Evolutionary conservation across 2,113 vertebrate species (phyloP).

Genomic region (Xyliphius kryptos): DNA sequence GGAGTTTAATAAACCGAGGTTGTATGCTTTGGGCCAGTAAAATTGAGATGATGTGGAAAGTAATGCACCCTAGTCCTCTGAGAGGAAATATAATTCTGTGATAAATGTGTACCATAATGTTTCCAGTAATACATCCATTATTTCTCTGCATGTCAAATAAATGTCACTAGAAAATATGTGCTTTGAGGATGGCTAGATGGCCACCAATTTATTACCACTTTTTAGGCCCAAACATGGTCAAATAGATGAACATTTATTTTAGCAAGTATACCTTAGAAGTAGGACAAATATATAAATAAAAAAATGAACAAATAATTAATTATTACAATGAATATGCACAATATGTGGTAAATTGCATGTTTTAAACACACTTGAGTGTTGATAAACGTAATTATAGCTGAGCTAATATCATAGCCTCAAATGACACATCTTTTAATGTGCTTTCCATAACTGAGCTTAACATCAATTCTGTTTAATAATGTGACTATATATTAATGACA

Average conservation of each 20-base stretch:
- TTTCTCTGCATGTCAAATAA: constrained; percentile 20
- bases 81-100: constrained; percentile 21
- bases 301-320: not conserved
- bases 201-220: constrained; percentile 6
- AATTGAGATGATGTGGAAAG: constrained; percentile 10
- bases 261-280: not conserved
- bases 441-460: not conserved
- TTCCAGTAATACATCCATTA: constrained; percentile 21
- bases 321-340: not conserved
- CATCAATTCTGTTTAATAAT: not conserved
- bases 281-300: not conserved
- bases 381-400: not conserved
- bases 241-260: constrained; percentile 13
- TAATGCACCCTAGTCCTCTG: constrained; percentile 6
- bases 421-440: not conserved
- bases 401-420: not conserved
- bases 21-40: constrained; percentile 12
- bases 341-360: not conserved
- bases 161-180: constrained; percentile 13
- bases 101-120: constrained; percentile 23
- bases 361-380: not conserved
- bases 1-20: constrained; percentile 5
- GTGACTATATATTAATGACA: not conserved
- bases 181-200: constrained; percentile 7
- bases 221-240: not conserved